Evolutionary conservation across 2,797 vertebrate genomes (phyloP).

Genomic region (Pantherophis vulpinus): DNA sequence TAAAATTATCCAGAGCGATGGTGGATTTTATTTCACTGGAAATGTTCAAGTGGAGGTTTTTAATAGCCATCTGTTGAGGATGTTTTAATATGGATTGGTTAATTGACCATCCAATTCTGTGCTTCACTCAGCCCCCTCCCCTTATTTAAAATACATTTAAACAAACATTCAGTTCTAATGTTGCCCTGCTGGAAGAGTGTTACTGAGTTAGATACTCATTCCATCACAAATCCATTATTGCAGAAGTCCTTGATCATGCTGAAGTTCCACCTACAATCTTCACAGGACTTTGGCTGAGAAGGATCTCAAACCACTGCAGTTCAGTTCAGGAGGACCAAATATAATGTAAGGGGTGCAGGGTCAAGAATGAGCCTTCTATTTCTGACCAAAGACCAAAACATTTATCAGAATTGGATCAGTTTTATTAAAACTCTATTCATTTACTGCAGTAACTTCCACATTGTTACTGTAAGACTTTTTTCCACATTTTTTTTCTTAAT

Average conservation of each 20-base stretch:
- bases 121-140: neutral
- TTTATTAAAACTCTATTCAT: neutral
- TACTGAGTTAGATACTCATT: neutral
- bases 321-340: neutral
- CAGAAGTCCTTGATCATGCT: neutral
- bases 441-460: neutral
- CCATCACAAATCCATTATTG: neutral
- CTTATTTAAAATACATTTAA: neutral
- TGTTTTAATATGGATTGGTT: neutral
- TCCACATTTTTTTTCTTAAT: neutral
- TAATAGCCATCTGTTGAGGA: neutral
- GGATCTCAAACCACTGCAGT: neutral
- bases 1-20: neutral
- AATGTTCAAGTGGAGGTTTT: neutral
- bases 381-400: neutral
- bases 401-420: neutral
- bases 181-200: neutral
- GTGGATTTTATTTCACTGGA: neutral
- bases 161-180: neutral
- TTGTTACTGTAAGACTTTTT: neutral
- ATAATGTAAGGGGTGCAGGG: neutral
- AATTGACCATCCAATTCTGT: neutral
- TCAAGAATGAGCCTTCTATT: neutral
- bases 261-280: neutral
- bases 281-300: neutral